Percentiles rank a stretch among this genome's conserved stretches.
Evolutionary conservation across 2,888 invertebrate species (phyloP).

Genomic region (Phyto melanocephala): DNA sequence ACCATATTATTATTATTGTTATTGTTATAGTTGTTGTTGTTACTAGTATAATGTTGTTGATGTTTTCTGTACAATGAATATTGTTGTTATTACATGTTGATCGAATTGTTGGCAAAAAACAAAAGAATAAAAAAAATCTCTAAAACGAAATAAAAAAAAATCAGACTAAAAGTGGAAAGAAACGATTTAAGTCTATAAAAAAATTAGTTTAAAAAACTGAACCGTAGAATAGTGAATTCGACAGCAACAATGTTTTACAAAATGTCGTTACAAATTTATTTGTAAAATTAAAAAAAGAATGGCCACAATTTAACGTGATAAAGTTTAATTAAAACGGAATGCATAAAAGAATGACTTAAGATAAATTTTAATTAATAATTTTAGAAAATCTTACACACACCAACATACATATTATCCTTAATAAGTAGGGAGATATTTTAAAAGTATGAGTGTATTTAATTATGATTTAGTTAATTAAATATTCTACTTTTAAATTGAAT

Average conservation of each 20-base stretch:
- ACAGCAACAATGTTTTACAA: constrained; percentile 39
- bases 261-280: not conserved
- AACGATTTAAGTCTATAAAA: constrained; percentile 30
- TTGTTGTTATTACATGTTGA: constrained; percentile 22
- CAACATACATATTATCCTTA: no score
- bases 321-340: no score
- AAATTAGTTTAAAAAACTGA: constrained; percentile 48
- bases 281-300: no score
- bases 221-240: constrained; percentile 33
- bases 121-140: not conserved
- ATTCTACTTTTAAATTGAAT: constrained; percentile 27
- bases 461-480: constrained; percentile 51
- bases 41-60: not conserved
- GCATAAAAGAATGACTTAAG: no score
- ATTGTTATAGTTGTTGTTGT: constrained; percentile 10
- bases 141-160: no score
- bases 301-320: no score
- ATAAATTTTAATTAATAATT: no score
- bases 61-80: constrained; percentile 5
- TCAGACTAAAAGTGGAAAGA: constrained; percentile 40
- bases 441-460: not conserved
- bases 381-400: no score
- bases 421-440: no score
- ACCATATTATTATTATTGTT: not conserved
- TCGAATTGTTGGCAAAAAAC: constrained; percentile 24